Evolutionary conservation across 2,113 vertebrate genomes (phyloP), one percentile per base, ranked within the genome.

Genomic region (Brienomyrus longianalis): DNA sequence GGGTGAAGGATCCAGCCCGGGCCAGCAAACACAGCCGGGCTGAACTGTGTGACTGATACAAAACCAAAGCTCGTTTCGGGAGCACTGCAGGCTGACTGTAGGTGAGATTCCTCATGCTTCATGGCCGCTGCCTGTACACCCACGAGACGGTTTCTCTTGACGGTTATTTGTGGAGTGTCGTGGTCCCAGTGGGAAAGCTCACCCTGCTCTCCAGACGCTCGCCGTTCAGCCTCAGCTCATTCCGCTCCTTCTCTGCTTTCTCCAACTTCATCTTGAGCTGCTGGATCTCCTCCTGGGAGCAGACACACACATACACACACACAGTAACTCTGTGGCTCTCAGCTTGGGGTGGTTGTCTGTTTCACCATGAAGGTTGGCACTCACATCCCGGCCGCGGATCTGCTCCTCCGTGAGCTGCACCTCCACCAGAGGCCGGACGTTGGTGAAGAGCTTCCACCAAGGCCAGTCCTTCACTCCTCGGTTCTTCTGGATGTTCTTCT

Each of bases 401-500:
- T 99, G 98, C 88, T 99, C 98, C 93, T 99, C 98, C 0, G 97
- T 98, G 88, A 99, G 97, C 94, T 99, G 98, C 77, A 99, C 97
- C 93, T 99, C 96, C 2, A 99, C 98, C 89, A 99, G 97, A 52
- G 98, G 98, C 59, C 97, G 95, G 77, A 99, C 98, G 0, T 96
- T 98, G 83, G 97, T 99, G 91, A 99, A 98, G 62, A 99, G 95
- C 91, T 98, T 98, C 98, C 98, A 99, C 98, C 98, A 99, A 1
- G 97, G 96, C 98, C 98, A 99, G 90, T 77, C 95, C 93, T 99
- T 99, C 87, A 99, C 98, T 0, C 98, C 97, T 62, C 96, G 96
- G 93, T 99, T 99, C 96, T 99, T 99, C 95, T 98, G 97, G 88
- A 99, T 98, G 95, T 99, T 99, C 95, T 99, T 99, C 96, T 99